Base-by-base conservation (phyloP, 2,113 vertebrate genomes). In the Rhinogobius similis region DNA sequence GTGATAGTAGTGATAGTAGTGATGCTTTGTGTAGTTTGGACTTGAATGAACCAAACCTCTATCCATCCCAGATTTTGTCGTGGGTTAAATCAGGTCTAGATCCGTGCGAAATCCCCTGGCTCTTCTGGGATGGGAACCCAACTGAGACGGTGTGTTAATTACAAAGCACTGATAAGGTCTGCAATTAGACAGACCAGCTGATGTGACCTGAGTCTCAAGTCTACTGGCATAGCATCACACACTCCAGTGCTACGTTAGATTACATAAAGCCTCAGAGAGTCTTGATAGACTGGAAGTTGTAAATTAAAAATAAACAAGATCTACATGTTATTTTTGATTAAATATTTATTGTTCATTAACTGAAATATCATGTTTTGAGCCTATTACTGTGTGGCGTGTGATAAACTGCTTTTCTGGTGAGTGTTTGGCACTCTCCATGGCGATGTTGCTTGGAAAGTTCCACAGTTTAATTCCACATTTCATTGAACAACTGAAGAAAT, bases 121-220 rank as follows among this genome's bases (percentile, higher is more conserved):
- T 32, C 56, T 36, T 29, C 9, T 61, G 29, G 21, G 58, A 61
- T 61, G 58, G 16, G 32, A 61, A 36, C 29, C 10, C 27, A 61
- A 21, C 29, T 36, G 58, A 61, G 29, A 32, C 18, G 18, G 8
- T 10, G 12, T 29, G 56, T 32, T 59, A 32, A 59, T 36, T 20
- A 61, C 29, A 21, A 61, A 18, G 16, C 56, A 32, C 56, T 59
- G 56, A 59, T 59, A 59, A 36, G 27, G 16, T 36, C 56, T 59
- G 56, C 29, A 59, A 59, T 32, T 59, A 32, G 56, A 36, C 7
- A 59, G 18, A 36, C 24, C 56, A 59, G 27, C 27, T 36, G 56
- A 59, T 58, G 55, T 29, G 24, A 58, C 26, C 26, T 29, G 26
- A 7, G 24, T 58, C 7, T 27, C 14, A 58, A 58, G 24, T 58